Evolutionary conservation across 2,888 invertebrate genomes (phyloP), one percentile per base, ranked within the genome.

Genomic region (Heliothis peltigera): DNA sequence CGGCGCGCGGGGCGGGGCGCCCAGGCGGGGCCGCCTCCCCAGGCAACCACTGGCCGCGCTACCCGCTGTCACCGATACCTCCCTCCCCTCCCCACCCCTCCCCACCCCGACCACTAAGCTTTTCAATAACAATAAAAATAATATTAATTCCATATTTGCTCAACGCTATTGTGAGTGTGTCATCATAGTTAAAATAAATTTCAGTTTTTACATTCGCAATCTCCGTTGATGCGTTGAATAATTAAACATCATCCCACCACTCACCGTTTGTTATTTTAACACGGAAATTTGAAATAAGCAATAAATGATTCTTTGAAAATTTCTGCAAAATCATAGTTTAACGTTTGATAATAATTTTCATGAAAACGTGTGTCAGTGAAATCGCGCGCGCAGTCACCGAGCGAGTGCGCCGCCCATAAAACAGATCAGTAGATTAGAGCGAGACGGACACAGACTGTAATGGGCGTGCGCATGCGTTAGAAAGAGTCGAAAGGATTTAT

Each of bases 51-150:
- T 92, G 85, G 88, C 85, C 87, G 89, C 86, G 80, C 89, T 87
- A 86, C 92, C 93, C 91, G 92, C 93, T 91, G 92, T 89, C 90
- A 87, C 91, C 87, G 81, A 69, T 72, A 76, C 81, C 84, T 79
- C 82, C 84, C 84, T 77, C 83, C 84, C 88, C 87, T 81, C 87
- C 84, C 80, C 64, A 46, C 76, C 77, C 75, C 79, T 70, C 74
- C 10, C 68, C 81, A 76, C 75, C 82, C 79, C 85, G 81, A 83
- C 87, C 86, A 71, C 82, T 81, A 84, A 85, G 87, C 88, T 88
- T 88, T 88, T 87, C 88, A 89, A 89, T 91, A 91, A 91, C 89
- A 92, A 91, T 88, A 83, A 86, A 84, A 85, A 84, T 84, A 78
- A 82, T 77, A 79, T 74, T 74, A 78, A 83, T 82, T 87, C 87